Percentiles rank a stretch among this genome's conserved stretches.
These are phyloP conservation scores for Pyrocoelia pectoralis DNA, from an alignment of 2,888 invertebrate genomes.

Conservation along the genomic window DNA sequence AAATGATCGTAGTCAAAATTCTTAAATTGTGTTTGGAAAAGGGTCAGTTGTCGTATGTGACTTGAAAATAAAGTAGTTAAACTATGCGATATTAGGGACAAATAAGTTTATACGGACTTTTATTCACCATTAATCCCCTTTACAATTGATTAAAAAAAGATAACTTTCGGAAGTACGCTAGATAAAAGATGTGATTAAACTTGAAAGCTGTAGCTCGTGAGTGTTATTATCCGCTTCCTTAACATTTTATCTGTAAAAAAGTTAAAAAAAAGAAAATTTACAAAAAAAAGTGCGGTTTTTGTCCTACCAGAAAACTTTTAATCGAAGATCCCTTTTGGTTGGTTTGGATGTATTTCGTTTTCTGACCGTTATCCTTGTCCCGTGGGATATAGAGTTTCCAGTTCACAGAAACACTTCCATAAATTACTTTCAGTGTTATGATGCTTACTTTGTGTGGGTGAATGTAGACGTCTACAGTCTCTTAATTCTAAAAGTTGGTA, in stretches of 20 bases:
- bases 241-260: constrained; percentile 24
- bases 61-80: background rate
- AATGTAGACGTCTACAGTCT: constrained; percentile 25
- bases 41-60: constrained; percentile 10
- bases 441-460: constrained; percentile 28
- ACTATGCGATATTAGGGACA: background rate
- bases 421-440: constrained; percentile 35
- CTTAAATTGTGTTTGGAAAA: constrained; percentile 8
- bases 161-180: constrained; percentile 19
- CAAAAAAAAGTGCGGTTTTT: constrained; percentile 35
- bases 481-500: constrained; percentile 29
- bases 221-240: constrained; percentile 30
- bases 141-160: constrained; percentile 1
- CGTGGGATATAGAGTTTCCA: constrained; percentile 36
- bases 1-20: constrained; percentile 5
- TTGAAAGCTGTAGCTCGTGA: constrained; percentile 28
- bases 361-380: constrained; percentile 34
- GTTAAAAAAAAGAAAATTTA: constrained; percentile 24
- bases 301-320: constrained; percentile 34
- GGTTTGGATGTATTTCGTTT: constrained; percentile 36
- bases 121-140: background rate
- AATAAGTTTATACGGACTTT: background rate
- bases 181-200: constrained; percentile 30
- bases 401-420: constrained; percentile 36
- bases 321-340: constrained; percentile 34